phyloP scores from a whole-genome alignment of 2,113 vertebrate genomes.

The Calidris pygmaea region DNA sequence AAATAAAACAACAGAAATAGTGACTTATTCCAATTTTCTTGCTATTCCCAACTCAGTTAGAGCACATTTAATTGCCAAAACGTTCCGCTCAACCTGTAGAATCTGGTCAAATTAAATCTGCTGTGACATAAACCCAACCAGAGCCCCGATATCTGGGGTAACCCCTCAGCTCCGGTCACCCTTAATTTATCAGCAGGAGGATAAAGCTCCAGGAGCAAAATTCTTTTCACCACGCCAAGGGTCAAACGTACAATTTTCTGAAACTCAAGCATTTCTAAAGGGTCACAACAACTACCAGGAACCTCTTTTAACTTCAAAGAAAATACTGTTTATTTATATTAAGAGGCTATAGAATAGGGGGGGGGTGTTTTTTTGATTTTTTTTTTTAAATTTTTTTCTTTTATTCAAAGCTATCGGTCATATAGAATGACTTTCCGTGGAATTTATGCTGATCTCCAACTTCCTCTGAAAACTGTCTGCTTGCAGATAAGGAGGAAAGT shows the following conservation, averaged over 20 bases:
- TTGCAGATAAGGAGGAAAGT: slow-evolving; percentile 42
- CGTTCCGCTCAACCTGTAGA: not conserved
- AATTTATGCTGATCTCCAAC: slow-evolving; percentile 7
- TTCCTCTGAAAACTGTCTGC: slow-evolving; percentile 27
- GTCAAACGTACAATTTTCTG: not conserved
- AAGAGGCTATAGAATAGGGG: not conserved
- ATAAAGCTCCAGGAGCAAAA: not conserved
- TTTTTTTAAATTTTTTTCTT: not conserved
- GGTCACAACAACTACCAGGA: not conserved
- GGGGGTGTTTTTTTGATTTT: not conserved
- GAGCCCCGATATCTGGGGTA: not conserved
- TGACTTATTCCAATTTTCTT: not conserved
- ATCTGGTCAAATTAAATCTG: not conserved
- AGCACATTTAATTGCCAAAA: not conserved
- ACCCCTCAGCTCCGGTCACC: not conserved
- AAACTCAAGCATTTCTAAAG: not conserved
- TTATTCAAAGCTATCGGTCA: not conserved
- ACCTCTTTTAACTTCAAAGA: slow-evolving; percentile 26
- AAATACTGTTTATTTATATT: slow-evolving; percentile 6
- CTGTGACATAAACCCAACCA: not conserved
- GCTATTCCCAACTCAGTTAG: not conserved
- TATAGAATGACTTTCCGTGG: not conserved
- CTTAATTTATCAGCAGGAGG: not conserved
- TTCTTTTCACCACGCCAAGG: not conserved
- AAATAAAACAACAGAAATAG: not conserved